Conservation (phyloP, 2,113 vertebrate species). For the Halcyon senegalensis region DNA sequence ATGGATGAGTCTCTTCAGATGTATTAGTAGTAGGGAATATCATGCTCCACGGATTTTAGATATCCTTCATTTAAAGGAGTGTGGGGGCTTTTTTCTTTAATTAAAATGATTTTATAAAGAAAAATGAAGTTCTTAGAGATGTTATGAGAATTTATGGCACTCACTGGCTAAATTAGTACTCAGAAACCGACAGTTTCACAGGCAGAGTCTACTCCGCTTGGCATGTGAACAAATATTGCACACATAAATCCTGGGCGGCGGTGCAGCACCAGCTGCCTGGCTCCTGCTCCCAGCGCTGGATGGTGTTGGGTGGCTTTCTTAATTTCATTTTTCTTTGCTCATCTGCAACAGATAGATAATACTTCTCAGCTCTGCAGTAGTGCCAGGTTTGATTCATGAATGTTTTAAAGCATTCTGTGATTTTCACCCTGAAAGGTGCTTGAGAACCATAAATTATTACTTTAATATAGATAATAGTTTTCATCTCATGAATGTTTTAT, state of each 20-base stretch:
- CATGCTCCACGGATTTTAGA: neutral
- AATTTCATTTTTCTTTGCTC: neutral
- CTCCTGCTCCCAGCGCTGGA: neutral
- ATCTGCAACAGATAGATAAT: neutral
- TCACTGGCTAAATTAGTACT: neutral
- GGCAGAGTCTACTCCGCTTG: neutral
- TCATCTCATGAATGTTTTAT: slow-evolving; percentile 58
- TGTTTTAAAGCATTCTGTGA: slow-evolving; percentile 34
- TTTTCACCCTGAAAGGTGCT: slow-evolving; percentile 30
- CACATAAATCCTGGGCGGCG: rapidly evolving
- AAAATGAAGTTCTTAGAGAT: neutral
- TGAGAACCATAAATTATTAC: slow-evolving; percentile 55
- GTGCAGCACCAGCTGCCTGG: rapidly evolving
- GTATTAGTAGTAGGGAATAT: neutral
- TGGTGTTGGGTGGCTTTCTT: neutral
- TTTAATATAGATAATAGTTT: slow-evolving; percentile 57
- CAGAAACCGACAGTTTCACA: neutral
- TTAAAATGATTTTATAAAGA: neutral
- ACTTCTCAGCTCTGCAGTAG: neutral
- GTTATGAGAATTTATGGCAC: neutral
- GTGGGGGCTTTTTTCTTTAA: neutral
- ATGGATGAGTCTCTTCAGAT: neutral
- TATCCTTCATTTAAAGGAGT: neutral
- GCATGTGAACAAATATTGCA: rapidly evolving
- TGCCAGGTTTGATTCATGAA: slow-evolving; percentile 27